Evolutionary conservation across 2,888 invertebrate species (phyloP).

Genomic region (Thera obeliscata): DNA sequence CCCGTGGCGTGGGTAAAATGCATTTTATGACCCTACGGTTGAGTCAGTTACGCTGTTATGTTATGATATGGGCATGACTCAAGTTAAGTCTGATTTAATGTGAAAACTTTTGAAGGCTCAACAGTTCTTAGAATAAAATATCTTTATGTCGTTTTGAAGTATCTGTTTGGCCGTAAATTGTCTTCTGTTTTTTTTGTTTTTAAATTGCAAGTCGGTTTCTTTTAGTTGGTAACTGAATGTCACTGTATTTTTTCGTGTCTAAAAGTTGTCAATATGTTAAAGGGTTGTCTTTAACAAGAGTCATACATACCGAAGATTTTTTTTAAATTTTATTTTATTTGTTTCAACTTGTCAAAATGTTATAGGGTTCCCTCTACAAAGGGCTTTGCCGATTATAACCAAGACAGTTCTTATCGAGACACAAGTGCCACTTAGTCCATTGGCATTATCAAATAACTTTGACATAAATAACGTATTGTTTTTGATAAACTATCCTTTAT

Average conservation of each 20-base stretch:
- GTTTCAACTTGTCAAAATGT: not conserved
- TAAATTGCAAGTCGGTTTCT: not conserved
- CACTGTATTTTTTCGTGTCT: not conserved
- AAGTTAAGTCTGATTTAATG: slow-evolving; percentile 17
- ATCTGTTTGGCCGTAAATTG: slow-evolving; percentile 2
- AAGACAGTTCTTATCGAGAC: slow-evolving; percentile 1
- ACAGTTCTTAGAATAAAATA: slow-evolving; percentile 6
- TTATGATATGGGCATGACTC: slow-evolving; percentile 15
- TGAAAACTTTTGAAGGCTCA: slow-evolving; percentile 2
- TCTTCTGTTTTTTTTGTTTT: not conserved
- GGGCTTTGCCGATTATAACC: not conserved
- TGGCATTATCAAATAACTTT: slow-evolving; percentile 28
- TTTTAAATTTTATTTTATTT: too few species aligned
- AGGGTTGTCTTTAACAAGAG: not conserved
- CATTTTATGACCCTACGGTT: slow-evolving; percentile 18
- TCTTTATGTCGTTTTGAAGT: slow-evolving; percentile 6
- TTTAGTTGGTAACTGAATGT: not conserved
- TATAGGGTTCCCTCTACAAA: not conserved
- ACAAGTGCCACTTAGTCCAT: slow-evolving; percentile 22
- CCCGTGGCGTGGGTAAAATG: slow-evolving; percentile 32
- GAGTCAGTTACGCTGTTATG: slow-evolving; percentile 21
- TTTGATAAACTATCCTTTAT: slow-evolving; percentile 25
- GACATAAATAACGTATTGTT: slow-evolving; percentile 28
- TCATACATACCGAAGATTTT: too few species aligned
- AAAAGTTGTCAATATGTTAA: not conserved